Conservation (phyloP, 2,113 vertebrate species). For the Sialia sialis region DNA sequence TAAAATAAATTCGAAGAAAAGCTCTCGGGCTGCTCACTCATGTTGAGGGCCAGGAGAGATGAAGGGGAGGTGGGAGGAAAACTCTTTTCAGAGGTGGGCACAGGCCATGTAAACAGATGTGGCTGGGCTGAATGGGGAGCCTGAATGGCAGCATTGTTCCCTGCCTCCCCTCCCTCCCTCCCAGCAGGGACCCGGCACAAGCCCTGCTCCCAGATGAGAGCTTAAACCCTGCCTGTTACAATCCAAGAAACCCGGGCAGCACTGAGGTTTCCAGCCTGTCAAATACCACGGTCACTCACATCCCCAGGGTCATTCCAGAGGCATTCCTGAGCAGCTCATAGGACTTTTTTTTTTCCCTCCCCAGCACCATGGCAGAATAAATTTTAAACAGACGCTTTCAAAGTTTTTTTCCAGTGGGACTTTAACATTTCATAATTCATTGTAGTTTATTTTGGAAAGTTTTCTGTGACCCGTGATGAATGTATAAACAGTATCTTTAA, state of each 20-base stretch:
- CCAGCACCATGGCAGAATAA: not conserved
- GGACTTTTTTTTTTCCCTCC: too few species aligned
- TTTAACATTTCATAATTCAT: not conserved
- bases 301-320: not conserved
- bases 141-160: conserved; percentile 75
- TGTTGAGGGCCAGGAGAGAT: not conserved
- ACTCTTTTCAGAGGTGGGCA: conserved; percentile 53
- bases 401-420: not conserved
- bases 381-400: not conserved
- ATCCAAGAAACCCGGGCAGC: not conserved
- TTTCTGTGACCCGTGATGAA: not conserved
- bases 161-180: not conserved
- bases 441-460: not conserved
- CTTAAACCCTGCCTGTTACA: not conserved
- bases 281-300: not conserved
- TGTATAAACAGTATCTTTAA: not conserved
- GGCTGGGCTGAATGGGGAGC: conserved; percentile 49
- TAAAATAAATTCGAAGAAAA: conserved; percentile 53
- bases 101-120: conserved; percentile 79
- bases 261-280: not conserved
- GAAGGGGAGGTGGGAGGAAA: conserved; percentile 58
- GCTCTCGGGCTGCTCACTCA: not conserved
- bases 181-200: conserved; percentile 18
- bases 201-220: not conserved
- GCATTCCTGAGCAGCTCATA: not conserved